phyloP scores from a whole-genome alignment of 2,797 vertebrate species.

The Coccyzus lansbergi region DNA sequence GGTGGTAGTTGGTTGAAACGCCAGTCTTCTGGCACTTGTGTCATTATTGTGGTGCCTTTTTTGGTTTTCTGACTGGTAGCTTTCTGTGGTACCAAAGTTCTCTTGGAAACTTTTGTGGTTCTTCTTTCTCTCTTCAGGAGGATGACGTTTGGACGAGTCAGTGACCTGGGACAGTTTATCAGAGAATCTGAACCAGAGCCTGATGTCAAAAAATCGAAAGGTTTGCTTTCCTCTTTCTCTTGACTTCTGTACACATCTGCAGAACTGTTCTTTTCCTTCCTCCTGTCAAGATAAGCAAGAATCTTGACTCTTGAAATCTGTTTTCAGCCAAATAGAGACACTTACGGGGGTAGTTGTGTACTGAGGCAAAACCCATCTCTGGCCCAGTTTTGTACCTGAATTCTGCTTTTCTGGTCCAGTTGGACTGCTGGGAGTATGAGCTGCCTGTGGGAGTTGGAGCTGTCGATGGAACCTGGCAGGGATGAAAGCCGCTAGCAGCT shows the following conservation, averaged over 20 bases:
- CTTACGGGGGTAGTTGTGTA: neutral
- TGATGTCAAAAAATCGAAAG: constrained; percentile 98
- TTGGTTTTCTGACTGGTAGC: neutral
- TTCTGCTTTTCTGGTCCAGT: constrained; percentile 41
- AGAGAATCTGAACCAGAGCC: constrained; percentile 98
- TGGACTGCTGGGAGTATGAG: neutral
- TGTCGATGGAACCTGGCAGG: constrained; percentile 11
- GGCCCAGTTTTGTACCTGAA: neutral
- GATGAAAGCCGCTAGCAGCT: neutral
- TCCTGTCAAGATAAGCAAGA: neutral
- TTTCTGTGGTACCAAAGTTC: neutral
- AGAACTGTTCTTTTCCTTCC: neutral
- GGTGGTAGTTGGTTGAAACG: neutral
- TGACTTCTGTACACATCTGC: neutral
- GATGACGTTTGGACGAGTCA: constrained; percentile 98
- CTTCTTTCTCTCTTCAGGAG: constrained; percentile 77
- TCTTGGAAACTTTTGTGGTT: neutral
- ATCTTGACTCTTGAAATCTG: neutral
- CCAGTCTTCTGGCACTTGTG: neutral
- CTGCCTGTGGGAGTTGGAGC: constrained; percentile 39
- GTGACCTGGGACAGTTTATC: constrained; percentile 97
- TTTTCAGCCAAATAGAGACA: neutral
- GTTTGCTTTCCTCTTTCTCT: constrained; percentile 71
- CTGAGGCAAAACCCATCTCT: neutral
- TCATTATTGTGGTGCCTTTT: neutral